phyloP scores from a whole-genome alignment of 2,113 vertebrate species.

The Mixornis gularis region DNA sequence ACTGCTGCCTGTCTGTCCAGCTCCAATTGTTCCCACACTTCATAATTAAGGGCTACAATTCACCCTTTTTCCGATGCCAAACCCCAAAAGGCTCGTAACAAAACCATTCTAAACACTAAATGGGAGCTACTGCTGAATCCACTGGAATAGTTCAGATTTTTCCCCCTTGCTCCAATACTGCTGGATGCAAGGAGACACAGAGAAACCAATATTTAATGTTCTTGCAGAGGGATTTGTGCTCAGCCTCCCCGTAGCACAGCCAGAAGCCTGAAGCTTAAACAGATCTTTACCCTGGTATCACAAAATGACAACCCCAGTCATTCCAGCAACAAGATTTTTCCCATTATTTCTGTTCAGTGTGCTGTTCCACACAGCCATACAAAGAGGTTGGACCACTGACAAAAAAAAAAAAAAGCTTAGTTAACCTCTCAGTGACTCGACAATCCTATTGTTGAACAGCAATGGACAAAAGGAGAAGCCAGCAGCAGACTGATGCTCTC shows the following conservation, averaged over 20 bases:
- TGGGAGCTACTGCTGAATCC: not conserved
- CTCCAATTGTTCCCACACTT: not conserved
- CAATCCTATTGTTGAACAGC: slow-evolving; percentile 1
- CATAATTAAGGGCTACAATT: slow-evolving; percentile 24
- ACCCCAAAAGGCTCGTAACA: not conserved
- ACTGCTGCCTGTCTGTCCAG: not conserved
- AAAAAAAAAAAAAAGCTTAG: not conserved
- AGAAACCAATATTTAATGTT: not conserved
- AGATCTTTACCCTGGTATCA: not conserved
- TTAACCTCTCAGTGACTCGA: slow-evolving; percentile 47
- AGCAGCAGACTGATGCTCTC: not conserved
- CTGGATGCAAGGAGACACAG: not conserved
- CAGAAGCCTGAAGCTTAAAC: not conserved
- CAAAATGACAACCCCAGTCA: not conserved
- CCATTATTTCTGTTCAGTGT: slow-evolving; percentile 52
- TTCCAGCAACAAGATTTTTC: not conserved
- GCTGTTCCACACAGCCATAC: not conserved
- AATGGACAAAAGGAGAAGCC: not conserved
- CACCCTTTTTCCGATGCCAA: slow-evolving; percentile 17
- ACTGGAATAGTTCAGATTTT: fast-evolving
- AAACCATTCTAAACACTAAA: not conserved
- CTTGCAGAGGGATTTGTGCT: not conserved
- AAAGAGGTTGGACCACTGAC: slow-evolving; percentile 37
- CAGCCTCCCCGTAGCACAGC: fast-evolving
- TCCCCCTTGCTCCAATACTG: not conserved